phyloP scores from a whole-genome alignment of 2,113 vertebrate genomes.

The Pteronura brasiliensis region DNA sequence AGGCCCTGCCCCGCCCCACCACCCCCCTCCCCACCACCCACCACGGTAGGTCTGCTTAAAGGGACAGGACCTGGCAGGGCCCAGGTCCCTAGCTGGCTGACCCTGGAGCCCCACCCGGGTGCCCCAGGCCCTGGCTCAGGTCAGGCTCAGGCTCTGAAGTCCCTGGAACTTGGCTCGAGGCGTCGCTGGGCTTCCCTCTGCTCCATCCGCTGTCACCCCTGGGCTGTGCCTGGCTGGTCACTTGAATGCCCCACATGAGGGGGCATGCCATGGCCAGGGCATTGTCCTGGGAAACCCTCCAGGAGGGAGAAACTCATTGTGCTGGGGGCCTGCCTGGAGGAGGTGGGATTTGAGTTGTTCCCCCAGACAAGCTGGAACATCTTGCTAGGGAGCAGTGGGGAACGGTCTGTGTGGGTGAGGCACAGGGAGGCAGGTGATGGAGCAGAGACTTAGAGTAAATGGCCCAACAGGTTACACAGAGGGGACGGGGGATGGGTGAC shows the following conservation, averaged over 20 bases:
- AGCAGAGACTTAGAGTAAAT: background rate
- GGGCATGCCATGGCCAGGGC: accelerated
- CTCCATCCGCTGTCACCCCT: accelerated
- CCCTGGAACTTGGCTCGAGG: background rate
- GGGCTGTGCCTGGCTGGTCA: background rate
- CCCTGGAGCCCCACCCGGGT: accelerated
- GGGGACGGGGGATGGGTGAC: accelerated
- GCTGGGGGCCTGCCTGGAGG: background rate
- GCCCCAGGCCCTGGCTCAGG: background rate
- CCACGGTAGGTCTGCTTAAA: background rate
- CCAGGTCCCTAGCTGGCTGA: background rate
- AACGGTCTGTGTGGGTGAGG: accelerated
- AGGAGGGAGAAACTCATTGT: background rate
- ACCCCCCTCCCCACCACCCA: background rate
- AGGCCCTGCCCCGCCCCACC: background rate
- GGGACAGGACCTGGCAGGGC: background rate
- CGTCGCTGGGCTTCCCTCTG: background rate
- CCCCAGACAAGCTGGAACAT: accelerated
- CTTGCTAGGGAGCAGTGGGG: background rate
- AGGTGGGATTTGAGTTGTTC: background rate
- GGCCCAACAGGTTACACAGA: background rate
- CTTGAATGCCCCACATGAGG: accelerated
- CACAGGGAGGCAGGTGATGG: background rate
- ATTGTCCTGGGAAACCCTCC: background rate
- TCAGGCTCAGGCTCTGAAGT: background rate